A percentile compares a stretch with the other conserved stretches of the same genome.
These are phyloP conservation scores for Spilogale gracilis DNA, from an alignment of 2,113 vertebrate species.

Conservation along the genomic window DNA sequence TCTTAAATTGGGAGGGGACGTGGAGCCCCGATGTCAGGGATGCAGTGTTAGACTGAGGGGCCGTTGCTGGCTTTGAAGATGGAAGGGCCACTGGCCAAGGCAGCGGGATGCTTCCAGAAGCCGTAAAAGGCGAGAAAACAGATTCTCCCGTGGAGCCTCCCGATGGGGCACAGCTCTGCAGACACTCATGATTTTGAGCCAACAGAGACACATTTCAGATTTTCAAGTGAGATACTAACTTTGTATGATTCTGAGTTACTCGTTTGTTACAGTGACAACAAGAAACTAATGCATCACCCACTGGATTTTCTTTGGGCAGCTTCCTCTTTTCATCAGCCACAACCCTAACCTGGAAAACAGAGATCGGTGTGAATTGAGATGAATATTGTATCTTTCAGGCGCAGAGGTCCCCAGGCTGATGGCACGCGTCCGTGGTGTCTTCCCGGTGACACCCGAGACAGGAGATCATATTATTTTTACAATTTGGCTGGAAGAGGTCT, in stretches of 20 bases:
- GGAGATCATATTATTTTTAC: not conserved
- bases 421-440: too few species aligned
- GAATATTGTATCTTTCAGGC: rapidly evolving
- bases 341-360: not conserved
- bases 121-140: not conserved
- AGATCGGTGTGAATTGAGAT: not conserved
- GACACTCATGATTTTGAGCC: not conserved
- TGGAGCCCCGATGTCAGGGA: too few species aligned
- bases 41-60: rapidly evolving
- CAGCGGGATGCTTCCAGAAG: not conserved
- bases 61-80: not conserved
- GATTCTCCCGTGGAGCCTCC: not conserved
- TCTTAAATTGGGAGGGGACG: too few species aligned
- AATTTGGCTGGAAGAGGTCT: not conserved
- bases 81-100: not conserved
- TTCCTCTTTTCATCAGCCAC: not conserved
- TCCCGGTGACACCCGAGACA: too few species aligned
- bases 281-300: not conserved
- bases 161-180: not conserved
- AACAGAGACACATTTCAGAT: not conserved
- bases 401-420: not conserved
- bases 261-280: not conserved
- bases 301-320: not conserved
- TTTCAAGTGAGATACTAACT: not conserved
- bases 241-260: not conserved